Conservation (phyloP, 2,113 vertebrate species). For the Pogonocichla stellata region DNA sequence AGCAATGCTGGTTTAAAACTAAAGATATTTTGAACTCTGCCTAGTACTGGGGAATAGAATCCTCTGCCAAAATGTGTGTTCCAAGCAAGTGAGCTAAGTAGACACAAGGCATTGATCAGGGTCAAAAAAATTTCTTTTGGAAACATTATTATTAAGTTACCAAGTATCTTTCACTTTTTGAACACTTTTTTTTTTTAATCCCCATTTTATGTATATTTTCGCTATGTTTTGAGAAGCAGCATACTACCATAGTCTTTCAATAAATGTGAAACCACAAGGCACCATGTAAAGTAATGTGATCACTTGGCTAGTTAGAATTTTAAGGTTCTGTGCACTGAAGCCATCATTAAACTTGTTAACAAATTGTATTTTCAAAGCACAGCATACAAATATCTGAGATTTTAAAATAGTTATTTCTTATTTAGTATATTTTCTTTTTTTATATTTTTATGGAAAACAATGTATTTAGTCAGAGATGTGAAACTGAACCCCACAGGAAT, state of each 20-base stretch:
- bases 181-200: background rate
- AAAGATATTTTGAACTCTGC: background rate
- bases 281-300: rapidly evolving
- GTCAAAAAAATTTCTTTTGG: background rate
- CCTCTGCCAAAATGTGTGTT: rapidly evolving
- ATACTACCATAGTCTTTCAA: background rate
- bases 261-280: background rate
- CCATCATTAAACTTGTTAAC: background rate
- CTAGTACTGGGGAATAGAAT: background rate
- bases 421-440: background rate
- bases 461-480: rapidly evolving
- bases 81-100: background rate
- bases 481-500: background rate
- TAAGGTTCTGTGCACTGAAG: background rate
- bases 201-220: background rate
- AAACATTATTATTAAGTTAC: background rate
- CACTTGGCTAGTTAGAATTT: background rate
- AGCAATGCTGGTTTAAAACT: background rate
- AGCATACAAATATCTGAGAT: background rate
- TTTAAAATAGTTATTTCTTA: background rate
- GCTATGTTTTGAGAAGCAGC: background rate
- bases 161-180: background rate
- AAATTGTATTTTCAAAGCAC: background rate
- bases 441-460: background rate
- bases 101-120: background rate